Conservation (phyloP, 2,113 vertebrate species). For the Cnemophilus loriae region DNA sequence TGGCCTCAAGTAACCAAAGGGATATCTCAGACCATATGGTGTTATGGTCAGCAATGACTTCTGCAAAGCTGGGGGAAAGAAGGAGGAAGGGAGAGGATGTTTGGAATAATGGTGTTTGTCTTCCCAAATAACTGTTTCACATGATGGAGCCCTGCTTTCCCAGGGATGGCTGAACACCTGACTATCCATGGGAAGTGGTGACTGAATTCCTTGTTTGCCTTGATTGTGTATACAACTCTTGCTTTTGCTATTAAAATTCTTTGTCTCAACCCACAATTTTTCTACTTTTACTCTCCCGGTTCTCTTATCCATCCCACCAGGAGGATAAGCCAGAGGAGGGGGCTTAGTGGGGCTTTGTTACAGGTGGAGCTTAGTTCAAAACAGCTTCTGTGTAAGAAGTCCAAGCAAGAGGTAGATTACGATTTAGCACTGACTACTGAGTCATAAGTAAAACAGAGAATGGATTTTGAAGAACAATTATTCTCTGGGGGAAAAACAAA, state of each 20-base stretch:
- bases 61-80: background rate
- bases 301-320: background rate
- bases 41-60: background rate
- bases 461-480: background rate
- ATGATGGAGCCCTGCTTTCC: background rate
- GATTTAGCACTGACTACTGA: background rate
- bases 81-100: accelerated
- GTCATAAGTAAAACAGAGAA: background rate
- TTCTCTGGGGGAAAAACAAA: background rate
- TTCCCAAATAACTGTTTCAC: background rate
- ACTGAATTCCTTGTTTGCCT: background rate
- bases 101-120: background rate
- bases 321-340: accelerated
- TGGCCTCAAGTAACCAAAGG: background rate
- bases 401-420: background rate
- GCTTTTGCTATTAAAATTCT: background rate
- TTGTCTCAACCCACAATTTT: background rate
- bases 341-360: background rate
- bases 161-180: background rate
- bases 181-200: background rate
- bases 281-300: background rate
- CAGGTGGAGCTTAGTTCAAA: background rate
- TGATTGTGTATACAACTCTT: background rate
- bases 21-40: accelerated
- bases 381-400: background rate